Evolutionary conservation across 2,797 vertebrate species (phyloP).

Genomic region (Denticeps clupeoides): DNA sequence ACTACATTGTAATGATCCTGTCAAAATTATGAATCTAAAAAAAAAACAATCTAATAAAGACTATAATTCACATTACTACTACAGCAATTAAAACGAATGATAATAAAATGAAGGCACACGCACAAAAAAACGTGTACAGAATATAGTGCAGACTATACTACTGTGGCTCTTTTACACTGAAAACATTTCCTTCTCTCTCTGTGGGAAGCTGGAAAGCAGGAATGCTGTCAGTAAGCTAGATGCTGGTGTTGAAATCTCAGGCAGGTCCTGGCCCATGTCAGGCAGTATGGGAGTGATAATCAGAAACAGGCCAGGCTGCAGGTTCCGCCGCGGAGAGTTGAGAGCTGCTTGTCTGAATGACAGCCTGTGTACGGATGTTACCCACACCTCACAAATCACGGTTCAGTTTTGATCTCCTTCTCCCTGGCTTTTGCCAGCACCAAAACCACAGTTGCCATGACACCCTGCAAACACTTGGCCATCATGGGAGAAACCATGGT

Average conservation of each 20-base stretch:
- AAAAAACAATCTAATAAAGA: no score
- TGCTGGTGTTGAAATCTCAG: constrained; percentile 22
- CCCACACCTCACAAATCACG: constrained; percentile 14
- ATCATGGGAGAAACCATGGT: constrained; percentile 28
- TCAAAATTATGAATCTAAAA: no score
- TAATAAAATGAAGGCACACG: no score
- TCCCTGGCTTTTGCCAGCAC: background rate
- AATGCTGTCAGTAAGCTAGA: constrained; percentile 18
- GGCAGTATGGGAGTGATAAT: constrained; percentile 30
- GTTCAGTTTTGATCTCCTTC: constrained; percentile 11
- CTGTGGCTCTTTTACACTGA: no score
- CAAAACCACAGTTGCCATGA: constrained; percentile 24
- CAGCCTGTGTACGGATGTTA: constrained; percentile 28
- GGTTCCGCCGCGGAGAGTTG: constrained; percentile 5
- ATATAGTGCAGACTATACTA: no score
- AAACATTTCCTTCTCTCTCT: no score
- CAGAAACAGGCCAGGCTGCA: constrained; percentile 17
- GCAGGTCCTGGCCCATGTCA: constrained; percentile 23
- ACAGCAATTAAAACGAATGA: no score
- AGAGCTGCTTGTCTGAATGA: constrained; percentile 10
- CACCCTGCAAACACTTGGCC: constrained; percentile 16
- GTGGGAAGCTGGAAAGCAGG: background rate
- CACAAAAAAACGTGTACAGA: no score
- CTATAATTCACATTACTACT: no score
- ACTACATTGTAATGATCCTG: no score